These are phyloP conservation scores for Entomyzon cyanotis DNA, from an alignment of 2,113 vertebrate genomes.

Conservation along the genomic window DNA sequence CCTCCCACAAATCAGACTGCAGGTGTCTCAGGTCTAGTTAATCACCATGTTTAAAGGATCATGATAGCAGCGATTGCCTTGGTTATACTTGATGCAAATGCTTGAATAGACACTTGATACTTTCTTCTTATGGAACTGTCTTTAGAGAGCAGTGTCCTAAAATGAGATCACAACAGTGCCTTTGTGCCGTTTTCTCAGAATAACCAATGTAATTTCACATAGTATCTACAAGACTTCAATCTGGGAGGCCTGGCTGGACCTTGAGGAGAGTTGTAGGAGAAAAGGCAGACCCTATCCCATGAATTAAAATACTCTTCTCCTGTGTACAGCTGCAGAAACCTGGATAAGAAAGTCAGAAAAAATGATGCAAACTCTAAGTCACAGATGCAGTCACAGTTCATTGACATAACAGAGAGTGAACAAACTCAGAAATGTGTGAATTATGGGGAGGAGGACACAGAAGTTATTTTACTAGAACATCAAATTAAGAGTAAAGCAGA, in stretches of 20 bases:
- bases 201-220: neutral
- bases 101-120: neutral
- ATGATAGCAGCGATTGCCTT: neutral
- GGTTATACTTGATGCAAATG: neutral
- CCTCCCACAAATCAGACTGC: neutral
- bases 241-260: neutral
- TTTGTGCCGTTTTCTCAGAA: neutral
- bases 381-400: neutral
- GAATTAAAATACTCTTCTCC: neutral
- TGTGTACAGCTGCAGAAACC: neutral
- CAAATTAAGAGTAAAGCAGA: neutral
- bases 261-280: neutral
- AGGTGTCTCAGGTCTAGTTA: neutral
- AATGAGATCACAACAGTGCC: neutral
- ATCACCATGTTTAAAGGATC: neutral
- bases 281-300: neutral
- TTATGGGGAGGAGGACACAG: neutral
- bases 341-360: neutral
- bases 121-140: neutral
- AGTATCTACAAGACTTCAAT: neutral
- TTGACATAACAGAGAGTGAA: neutral
- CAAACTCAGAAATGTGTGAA: neutral
- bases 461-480: neutral
- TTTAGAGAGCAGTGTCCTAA: neutral
- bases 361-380: neutral